Evolutionary conservation across 2,113 vertebrate species (phyloP).

Genomic region (Mormyrus lacerda): DNA sequence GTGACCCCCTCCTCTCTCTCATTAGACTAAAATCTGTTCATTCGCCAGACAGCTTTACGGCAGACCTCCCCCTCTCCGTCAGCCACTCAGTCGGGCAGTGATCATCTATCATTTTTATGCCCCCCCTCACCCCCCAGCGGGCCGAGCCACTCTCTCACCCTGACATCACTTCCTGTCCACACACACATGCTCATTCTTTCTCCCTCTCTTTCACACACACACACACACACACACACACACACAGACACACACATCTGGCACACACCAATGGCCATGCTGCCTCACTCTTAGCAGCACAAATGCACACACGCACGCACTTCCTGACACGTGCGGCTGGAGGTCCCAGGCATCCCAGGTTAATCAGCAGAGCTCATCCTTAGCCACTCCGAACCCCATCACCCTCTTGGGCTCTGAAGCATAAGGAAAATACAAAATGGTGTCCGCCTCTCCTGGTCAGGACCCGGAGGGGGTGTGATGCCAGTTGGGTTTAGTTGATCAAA

Average conservation of each 20-base stretch:
- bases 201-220: not conserved
- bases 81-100: slow-evolving; percentile 60
- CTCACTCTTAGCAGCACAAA: slow-evolving; percentile 21
- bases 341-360: not conserved
- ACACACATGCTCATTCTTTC: not conserved
- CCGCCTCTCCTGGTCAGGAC: not conserved
- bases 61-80: slow-evolving; percentile 53
- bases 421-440: not conserved
- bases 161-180: not conserved
- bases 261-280: slow-evolving; percentile 8
- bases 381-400: not conserved
- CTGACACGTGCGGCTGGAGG: not conserved
- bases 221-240: not conserved
- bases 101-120: slow-evolving; percentile 66
- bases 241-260: not conserved
- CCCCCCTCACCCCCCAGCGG: slow-evolving; percentile 1
- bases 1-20: slow-evolving; percentile 66
- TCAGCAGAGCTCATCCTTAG: not conserved
- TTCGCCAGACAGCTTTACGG: slow-evolving; percentile 63
- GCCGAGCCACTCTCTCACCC: not conserved
- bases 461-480: not conserved
- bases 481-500: not conserved
- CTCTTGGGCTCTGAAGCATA: not conserved
- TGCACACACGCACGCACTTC: slow-evolving; percentile 29
- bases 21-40: slow-evolving; percentile 67